phyloP scores from a whole-genome alignment of 2,797 vertebrate genomes.

The Nyctibius grandis region DNA sequence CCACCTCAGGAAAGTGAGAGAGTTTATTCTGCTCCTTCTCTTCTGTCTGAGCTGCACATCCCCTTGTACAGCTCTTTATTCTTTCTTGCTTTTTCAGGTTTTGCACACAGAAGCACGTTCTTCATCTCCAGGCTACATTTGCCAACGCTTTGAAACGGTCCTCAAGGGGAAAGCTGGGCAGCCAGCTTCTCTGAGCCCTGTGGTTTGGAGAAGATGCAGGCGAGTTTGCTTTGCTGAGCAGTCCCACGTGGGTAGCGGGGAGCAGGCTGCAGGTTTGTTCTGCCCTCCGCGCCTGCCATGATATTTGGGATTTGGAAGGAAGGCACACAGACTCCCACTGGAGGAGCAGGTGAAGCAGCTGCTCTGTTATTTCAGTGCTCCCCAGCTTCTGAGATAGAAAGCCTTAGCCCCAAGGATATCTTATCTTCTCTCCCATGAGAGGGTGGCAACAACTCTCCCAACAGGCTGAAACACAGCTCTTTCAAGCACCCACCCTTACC shows the following conservation, averaged over 20 bases:
- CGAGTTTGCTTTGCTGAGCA: neutral
- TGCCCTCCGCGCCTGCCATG: neutral
- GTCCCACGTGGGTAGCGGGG: neutral
- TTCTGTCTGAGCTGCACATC: neutral
- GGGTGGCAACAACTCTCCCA: neutral
- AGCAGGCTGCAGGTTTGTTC: neutral
- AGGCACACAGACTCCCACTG: neutral
- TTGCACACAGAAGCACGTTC: neutral
- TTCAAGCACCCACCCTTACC: neutral
- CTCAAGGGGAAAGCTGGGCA: neutral
- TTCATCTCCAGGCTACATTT: neutral
- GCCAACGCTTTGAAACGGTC: neutral
- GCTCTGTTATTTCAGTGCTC: neutral
- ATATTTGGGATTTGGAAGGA: neutral
- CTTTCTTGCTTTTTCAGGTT: neutral
- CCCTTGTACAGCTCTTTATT: neutral
- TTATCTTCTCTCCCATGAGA: neutral
- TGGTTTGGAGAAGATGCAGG: neutral
- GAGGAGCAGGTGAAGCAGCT: neutral
- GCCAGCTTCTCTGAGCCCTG: neutral
- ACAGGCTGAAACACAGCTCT: neutral
- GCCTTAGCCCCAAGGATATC: neutral
- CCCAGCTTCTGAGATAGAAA: neutral
- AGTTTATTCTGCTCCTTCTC: neutral
- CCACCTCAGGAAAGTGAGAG: neutral